These are phyloP conservation scores for Enchytraeus crypticus DNA, from an alignment of 2,888 invertebrate species.

Conservation along the genomic window DNA sequence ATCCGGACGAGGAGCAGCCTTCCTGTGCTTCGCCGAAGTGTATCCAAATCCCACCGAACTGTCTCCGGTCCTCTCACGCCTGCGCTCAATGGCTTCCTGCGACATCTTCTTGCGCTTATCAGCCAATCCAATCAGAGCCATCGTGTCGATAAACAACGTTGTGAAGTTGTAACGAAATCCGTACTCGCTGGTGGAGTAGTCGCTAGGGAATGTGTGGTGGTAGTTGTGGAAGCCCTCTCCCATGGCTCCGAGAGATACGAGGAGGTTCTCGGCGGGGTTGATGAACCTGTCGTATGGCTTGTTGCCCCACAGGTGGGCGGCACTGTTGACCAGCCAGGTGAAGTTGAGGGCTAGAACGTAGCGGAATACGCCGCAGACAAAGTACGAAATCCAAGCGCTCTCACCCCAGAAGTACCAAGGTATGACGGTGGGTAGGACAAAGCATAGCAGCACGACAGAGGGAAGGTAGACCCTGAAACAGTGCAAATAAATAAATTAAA, in stretches of 20 bases:
- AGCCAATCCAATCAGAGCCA: constrained; percentile 67
- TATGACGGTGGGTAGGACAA: constrained; percentile 68
- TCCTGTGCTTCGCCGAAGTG: too few relatives aligned
- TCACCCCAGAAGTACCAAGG: constrained; percentile 81
- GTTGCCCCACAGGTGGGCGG: too few relatives aligned
- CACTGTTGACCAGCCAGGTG: constrained; percentile 89
- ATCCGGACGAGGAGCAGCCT: too few relatives aligned
- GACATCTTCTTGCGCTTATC: constrained; percentile 73
- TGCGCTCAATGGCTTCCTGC: constrained; percentile 60
- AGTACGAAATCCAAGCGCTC: constrained; percentile 66
- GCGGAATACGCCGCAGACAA: constrained; percentile 68
- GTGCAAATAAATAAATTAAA: too few relatives aligned
- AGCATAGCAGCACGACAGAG: constrained; percentile 68
- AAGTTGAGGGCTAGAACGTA: constrained; percentile 78
- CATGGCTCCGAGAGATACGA: constrained; percentile 56
- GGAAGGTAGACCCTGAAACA: constrained; percentile 69
- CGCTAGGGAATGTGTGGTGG: too few relatives aligned
- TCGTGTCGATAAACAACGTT: constrained; percentile 68
- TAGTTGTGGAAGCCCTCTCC: constrained; percentile 63
- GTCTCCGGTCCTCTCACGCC: constrained; percentile 60
- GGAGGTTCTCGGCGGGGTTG: constrained; percentile 67
- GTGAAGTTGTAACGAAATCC: constrained; percentile 63
- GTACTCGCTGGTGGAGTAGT: constrained; percentile 82
- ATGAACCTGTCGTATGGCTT: constrained; percentile 76
- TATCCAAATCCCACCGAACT: constrained; percentile 21